Percentiles rank a stretch among this genome's conserved stretches.
phyloP scores from a whole-genome alignment of 2,888 invertebrate genomes.

The Chrysolina haemoptera region DNA sequence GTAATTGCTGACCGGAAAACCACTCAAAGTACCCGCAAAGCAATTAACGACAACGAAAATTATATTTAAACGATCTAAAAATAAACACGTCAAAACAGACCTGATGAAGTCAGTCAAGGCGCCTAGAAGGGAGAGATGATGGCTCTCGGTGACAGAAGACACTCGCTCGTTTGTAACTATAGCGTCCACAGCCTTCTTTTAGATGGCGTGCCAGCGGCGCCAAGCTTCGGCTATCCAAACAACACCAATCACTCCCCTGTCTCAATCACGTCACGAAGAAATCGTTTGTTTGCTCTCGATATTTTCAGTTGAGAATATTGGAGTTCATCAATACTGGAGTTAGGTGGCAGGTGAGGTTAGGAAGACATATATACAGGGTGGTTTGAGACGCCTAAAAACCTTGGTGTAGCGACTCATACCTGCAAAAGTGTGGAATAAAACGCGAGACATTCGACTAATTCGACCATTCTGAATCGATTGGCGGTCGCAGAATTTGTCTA shows the following conservation, averaged over 20 bases:
- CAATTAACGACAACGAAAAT: constrained; percentile 51
- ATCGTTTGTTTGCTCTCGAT: constrained; percentile 47
- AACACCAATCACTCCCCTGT: constrained; percentile 53
- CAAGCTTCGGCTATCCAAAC: constrained; percentile 59
- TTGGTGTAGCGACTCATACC: too few species aligned
- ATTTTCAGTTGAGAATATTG: constrained; percentile 45
- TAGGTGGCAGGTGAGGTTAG: constrained; percentile 20
- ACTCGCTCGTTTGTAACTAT: constrained; percentile 56
- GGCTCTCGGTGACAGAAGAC: constrained; percentile 59
- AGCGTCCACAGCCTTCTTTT: constrained; percentile 32
- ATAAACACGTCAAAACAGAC: constrained; percentile 61
- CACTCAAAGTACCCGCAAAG: constrained; percentile 36
- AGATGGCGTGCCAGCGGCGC: constrained; percentile 54
- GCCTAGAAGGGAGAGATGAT: constrained; percentile 51
- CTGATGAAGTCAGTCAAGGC: constrained; percentile 38
- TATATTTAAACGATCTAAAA: constrained; percentile 59
- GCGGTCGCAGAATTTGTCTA: too few species aligned
- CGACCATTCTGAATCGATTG: too few species aligned
- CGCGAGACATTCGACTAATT: too few species aligned
- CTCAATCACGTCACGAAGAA: constrained; percentile 49
- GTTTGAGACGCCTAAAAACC: too few species aligned
- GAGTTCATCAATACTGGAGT: constrained; percentile 38
- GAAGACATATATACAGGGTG: too few species aligned
- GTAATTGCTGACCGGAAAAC: constrained; percentile 36
- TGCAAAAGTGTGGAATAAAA: too few species aligned